phyloP scores from a whole-genome alignment of 2,888 invertebrate species.

The Phortica magna region DNA sequence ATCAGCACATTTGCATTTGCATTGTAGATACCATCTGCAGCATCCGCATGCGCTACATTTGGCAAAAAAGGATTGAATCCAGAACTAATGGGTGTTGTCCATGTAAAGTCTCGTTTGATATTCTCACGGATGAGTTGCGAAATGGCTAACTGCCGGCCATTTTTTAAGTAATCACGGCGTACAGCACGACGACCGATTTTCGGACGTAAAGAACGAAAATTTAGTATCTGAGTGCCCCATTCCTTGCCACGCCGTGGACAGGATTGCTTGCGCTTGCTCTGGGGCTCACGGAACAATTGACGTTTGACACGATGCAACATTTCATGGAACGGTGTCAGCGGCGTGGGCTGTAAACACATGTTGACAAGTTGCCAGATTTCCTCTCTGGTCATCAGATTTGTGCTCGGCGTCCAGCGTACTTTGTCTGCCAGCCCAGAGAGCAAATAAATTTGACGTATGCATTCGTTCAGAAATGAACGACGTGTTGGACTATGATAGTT shows the following conservation, averaged over 20 bases:
- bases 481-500: conserved; percentile 59
- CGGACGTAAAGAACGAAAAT: conserved; percentile 52
- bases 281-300: conserved; percentile 59
- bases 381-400: conserved; percentile 39
- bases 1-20: conserved; percentile 50
- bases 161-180: conserved; percentile 54
- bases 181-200: conserved; percentile 50
- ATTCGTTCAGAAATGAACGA: conserved; percentile 63
- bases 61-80: conserved; percentile 23
- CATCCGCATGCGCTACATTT: background rate
- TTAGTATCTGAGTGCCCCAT: conserved; percentile 50
- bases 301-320: conserved; percentile 59
- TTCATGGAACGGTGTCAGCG: conserved; percentile 22
- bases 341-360: conserved; percentile 51
- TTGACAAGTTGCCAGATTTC: conserved; percentile 59
- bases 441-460: conserved; percentile 62
- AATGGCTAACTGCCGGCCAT: conserved; percentile 44
- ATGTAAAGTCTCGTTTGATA: conserved; percentile 26
- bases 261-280: conserved; percentile 50
- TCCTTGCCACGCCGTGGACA: conserved; percentile 39
- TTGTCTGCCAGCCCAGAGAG: conserved; percentile 51
- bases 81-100: conserved; percentile 17
- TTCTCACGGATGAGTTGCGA: conserved; percentile 52
- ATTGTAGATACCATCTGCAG: conserved; percentile 51
- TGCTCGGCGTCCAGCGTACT: conserved; percentile 46